A percentile compares a stretch with the other conserved stretches of the same genome.
phyloP scores from a whole-genome alignment of 2,113 vertebrate genomes.

The Orthonyx spaldingii region DNA sequence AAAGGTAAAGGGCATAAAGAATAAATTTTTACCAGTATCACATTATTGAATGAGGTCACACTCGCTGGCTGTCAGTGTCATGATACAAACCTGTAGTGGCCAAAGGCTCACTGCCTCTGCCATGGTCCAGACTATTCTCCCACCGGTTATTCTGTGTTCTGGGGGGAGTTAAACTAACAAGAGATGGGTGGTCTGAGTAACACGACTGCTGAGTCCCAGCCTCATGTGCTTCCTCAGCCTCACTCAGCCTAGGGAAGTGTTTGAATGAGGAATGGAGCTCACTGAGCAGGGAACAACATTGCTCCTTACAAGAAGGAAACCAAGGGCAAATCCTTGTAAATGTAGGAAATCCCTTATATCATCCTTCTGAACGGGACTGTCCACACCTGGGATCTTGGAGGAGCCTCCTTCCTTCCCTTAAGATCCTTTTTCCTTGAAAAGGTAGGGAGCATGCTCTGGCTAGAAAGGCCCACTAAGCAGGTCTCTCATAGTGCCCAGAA shows the following conservation, averaged over 20 bases:
- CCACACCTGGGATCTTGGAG: background rate
- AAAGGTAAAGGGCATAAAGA: background rate
- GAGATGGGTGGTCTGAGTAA: background rate
- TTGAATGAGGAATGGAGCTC: background rate
- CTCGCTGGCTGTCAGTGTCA: background rate
- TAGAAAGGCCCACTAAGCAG: background rate
- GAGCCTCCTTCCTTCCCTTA: background rate
- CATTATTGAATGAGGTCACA: background rate
- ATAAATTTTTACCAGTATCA: background rate
- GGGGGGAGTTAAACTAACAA: background rate
- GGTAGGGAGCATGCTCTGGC: background rate
- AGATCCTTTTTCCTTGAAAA: background rate
- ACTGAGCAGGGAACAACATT: background rate
- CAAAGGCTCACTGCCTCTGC: background rate
- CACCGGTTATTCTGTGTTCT: background rate
- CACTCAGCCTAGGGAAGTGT: background rate
- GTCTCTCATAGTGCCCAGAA: background rate
- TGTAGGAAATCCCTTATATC: background rate
- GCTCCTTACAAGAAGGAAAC: background rate
- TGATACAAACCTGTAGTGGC: background rate
- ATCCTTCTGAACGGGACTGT: background rate
- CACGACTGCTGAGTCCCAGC: background rate
- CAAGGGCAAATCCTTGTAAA: background rate
- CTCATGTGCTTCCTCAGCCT: background rate
- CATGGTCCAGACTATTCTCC: background rate